phyloP scores from a whole-genome alignment of 2,113 vertebrate genomes.

The Orycteropus afer region DNA sequence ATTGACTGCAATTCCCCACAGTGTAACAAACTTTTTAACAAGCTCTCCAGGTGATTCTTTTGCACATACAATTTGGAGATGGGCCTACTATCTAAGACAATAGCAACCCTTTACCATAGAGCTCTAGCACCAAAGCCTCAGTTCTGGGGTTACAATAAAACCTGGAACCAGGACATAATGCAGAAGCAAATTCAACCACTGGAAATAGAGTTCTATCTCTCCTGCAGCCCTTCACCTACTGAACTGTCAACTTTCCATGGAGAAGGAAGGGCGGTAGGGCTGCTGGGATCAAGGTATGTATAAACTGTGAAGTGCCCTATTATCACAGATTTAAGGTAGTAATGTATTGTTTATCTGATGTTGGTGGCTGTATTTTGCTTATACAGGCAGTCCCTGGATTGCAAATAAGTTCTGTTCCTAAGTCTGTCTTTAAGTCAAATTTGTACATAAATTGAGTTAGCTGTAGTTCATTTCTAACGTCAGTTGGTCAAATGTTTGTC shows the following conservation, averaged over 20 bases:
- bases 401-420: too few species aligned
- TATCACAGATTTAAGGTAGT: background rate
- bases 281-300: too few species aligned
- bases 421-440: too few species aligned
- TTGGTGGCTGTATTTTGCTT: background rate
- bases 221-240: background rate
- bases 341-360: background rate
- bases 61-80: background rate
- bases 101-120: background rate
- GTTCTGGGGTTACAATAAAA: background rate
- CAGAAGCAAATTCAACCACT: background rate
- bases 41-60: background rate
- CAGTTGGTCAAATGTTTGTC: too few species aligned
- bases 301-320: background rate
- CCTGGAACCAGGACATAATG: background rate
- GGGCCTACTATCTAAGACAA: background rate
- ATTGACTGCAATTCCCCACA: too few species aligned
- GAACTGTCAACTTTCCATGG: background rate
- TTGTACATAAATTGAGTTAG: too few species aligned
- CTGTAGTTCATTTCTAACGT: too few species aligned
- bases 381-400: too few species aligned
- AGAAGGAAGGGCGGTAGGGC: background rate
- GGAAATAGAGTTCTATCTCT: background rate
- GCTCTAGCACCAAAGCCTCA: background rate
- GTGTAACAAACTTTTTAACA: too few species aligned